A percentile compares a stretch with the other conserved stretches of the same genome.
Conservation (phyloP, 2,888 invertebrate species). For the Temnothorax unifasciatus region DNA sequence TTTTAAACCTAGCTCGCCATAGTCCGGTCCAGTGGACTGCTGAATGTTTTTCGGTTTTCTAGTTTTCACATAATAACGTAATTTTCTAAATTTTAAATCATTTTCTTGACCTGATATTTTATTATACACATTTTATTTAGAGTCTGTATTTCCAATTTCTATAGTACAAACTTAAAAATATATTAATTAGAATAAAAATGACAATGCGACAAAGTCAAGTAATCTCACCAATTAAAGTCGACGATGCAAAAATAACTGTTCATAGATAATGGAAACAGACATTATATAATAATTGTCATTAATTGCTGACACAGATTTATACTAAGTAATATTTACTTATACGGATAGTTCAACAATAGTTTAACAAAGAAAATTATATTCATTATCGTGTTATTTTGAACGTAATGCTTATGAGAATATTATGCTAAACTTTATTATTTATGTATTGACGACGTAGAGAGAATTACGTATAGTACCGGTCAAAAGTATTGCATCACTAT, state of each 20-base stretch:
- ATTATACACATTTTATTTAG: too few relatives aligned
- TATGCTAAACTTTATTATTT: not conserved
- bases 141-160: not conserved
- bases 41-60: too few relatives aligned
- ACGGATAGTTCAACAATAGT: not conserved
- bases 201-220: too few relatives aligned
- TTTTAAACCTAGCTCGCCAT: too few relatives aligned
- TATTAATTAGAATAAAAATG: not conserved
- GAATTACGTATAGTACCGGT: not conserved
- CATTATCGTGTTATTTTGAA: not conserved
- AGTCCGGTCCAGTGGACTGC: too few relatives aligned
- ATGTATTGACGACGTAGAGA: not conserved
- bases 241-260: not conserved
- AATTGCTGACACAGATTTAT: not conserved
- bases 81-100: too few relatives aligned
- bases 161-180: not conserved
- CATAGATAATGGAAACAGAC: not conserved
- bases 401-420: not conserved
- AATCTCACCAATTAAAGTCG: not conserved
- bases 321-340: not conserved
- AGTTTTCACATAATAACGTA: too few relatives aligned
- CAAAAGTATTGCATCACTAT: too few relatives aligned
- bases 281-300: not conserved
- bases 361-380: not conserved
- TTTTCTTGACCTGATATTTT: too few relatives aligned